Base-by-base conservation (phyloP, 2,888 invertebrate species). In the Drosophila rellima region DNA sequence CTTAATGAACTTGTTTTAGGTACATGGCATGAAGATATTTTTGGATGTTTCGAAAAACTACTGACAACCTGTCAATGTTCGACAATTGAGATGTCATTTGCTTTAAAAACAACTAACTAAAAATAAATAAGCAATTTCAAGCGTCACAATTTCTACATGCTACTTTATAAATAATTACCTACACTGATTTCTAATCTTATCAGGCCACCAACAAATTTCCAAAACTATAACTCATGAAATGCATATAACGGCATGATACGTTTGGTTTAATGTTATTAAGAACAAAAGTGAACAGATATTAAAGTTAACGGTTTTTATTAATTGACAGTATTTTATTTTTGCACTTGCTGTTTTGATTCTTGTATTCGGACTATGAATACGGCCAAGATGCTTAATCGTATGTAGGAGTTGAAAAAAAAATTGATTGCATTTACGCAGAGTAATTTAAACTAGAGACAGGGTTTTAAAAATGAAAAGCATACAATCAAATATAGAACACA, bases 161-260 rank as follows among this genome's bases (percentile, higher is more conserved):
- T 37, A 67, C 39, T 44, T 78, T 62, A 63, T 63, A 37, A 66
- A 59, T 65, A 45, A 67, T 64, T 57, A 50, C 50, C 20, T 35
- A 54, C 39, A 60, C 37, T 56, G 73, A 66, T 68, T 69, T 61
- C 35, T 67, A 55, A 80, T 83, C 84, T 80, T 78, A 83, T 80
- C 80, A 40, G 15, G 15, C 44, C 40, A 40, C 37, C 33, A 60
- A 48, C 20, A 23, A 48, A 29, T 47, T 37, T 52, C 3, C 37
- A 51, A 52, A 47, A 5, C 4, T 18, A 45, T 71, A 63, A 42
- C 18, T 54, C 55, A 61, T 45, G 35, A 26, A 51, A 26, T 29
- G 20, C 33, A 18, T 26, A 26, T 15, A 15, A 6, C 5, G 2
- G 17, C 5, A 31, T 29, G 15, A 18, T 31, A 48, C 17, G 48